Conservation (phyloP, 2,113 vertebrate species). For the Piaya cayana region DNA sequence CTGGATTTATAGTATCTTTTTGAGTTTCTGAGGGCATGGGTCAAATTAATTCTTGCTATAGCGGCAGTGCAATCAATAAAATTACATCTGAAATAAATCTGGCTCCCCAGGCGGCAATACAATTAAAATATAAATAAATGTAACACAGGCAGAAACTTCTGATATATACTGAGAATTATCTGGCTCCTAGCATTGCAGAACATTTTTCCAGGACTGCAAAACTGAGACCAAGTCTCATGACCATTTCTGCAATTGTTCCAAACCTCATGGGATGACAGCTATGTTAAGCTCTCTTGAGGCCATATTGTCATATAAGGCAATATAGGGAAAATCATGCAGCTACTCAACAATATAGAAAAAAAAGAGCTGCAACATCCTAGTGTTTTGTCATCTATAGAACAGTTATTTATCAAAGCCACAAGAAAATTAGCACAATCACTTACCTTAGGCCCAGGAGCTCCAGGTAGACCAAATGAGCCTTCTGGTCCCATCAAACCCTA, state of each 20-base stretch:
- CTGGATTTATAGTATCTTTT: not conserved
- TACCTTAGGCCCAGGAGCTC: constrained; percentile 87
- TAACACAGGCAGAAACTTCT: not conserved
- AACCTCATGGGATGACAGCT: not conserved
- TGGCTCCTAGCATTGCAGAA: not conserved
- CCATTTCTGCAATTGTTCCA: not conserved
- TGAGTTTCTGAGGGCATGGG: not conserved
- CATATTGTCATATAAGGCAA: not conserved
- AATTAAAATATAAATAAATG: constrained; percentile 48
- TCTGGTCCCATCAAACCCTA: constrained; percentile 87
- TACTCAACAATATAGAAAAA: not conserved
- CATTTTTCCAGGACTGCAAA: constrained; percentile 11
- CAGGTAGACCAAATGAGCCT: constrained; percentile 82
- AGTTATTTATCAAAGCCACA: not conserved
- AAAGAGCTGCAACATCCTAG: not conserved
- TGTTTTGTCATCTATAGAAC: not conserved
- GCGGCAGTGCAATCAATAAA: constrained; percentile 32
- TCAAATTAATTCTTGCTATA: constrained; percentile 18
- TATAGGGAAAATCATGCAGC: not conserved
- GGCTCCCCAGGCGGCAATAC: constrained; percentile 1
- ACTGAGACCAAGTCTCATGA: not conserved
- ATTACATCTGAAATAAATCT: constrained; percentile 43
- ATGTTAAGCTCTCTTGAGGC: not conserved
- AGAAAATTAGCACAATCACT: not conserved
- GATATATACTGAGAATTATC: constrained; percentile 10